These are phyloP conservation scores for Ridgeia piscesae DNA, from an alignment of 1,140 invertebrate genomes.

Conservation along the genomic window DNA sequence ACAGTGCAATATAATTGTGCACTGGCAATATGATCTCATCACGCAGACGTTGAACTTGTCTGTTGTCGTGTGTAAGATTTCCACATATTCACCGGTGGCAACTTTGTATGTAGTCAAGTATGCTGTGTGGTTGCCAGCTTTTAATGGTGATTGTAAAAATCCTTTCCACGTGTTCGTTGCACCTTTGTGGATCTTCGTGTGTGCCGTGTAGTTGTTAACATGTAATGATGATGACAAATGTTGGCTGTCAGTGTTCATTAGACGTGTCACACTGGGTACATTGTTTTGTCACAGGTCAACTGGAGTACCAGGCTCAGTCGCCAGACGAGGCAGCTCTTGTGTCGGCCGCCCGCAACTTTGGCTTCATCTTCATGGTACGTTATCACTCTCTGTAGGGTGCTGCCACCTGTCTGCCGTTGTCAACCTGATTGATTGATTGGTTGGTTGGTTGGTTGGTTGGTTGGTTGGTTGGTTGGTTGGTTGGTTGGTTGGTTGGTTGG, in stretches of 20 bases:
- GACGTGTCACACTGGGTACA: no score
- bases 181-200: no score
- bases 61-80: background rate
- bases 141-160: background rate
- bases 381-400: background rate
- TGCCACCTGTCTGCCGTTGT: no score
- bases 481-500: no score
- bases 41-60: background rate
- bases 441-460: no score
- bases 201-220: no score
- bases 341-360: constrained; percentile 30
- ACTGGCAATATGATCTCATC: background rate
- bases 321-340: constrained; percentile 32
- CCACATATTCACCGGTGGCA: background rate
- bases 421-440: no score
- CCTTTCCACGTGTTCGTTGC: no score
- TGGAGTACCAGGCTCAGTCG: constrained; percentile 53
- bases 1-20: background rate
- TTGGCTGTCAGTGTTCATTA: no score
- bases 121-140: background rate
- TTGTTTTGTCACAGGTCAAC: constrained; percentile 39
- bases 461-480: no score
- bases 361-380: constrained; percentile 83
- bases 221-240: no score
- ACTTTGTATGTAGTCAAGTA: background rate